Base-by-base conservation (phyloP, 2,113 vertebrate genomes). In the Semnornis frantzii region DNA sequence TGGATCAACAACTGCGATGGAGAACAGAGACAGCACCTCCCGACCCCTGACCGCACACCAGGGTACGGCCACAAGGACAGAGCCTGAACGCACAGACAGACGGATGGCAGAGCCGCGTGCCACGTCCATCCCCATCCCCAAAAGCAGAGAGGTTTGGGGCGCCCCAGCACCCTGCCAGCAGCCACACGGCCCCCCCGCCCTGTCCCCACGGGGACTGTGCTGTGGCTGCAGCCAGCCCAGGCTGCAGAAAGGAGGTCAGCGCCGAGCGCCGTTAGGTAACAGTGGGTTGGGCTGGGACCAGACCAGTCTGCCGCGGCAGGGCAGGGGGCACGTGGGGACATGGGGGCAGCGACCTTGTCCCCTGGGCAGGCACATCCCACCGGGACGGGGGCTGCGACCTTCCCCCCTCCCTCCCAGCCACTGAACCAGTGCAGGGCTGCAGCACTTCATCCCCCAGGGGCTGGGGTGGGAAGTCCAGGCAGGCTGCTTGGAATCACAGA, bases 81-180 rank as follows among this genome's bases (percentile, higher is more conserved):
- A 52, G 66, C 24, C 37, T 3, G 44, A 23, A 14, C 0, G 0
- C 68, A 78, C 25, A 20, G 50, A 88, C 62, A 37, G 75, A 75
- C 1, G 5, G 75, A 81, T 0, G 3, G 46, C 5, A 13, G 44
- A 78, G n/a, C 52, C 2, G 3, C 23, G 8, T 55, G 57, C 64
- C 2, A 30, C 15, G 0, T 12, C 72, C 65, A 9, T 21, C 63
- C 12, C 63, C 82, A 54, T 7, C 82, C 39, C 21, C 37, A 23
- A 11, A 12, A 27, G 48, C 34, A 63, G 46, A 55, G 24, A 6
- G 60, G 46, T 3, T 24, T 0, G 2, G 18, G 46, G 31, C 16
- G 37, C 1, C 50, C 19, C n/a, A n/a, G 18, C 46, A 33, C 21
- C 72, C 62, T 1, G 0, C 19, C 7, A 19, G 57, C 1, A 24